Conservation (phyloP, 2,113 vertebrate species). For the Eurystomus gularis region DNA sequence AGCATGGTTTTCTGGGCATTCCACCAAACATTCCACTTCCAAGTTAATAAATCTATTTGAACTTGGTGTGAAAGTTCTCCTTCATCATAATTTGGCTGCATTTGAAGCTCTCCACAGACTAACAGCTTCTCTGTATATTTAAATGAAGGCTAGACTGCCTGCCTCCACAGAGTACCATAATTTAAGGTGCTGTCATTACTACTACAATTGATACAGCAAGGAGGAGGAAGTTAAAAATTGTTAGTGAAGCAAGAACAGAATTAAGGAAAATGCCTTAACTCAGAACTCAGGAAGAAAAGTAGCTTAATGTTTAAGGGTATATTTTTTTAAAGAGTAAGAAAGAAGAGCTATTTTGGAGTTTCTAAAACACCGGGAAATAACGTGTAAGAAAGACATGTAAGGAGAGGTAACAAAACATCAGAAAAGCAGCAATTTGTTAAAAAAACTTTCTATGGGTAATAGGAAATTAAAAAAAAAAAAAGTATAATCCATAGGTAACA, state of each 20-base stretch:
- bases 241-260: neutral
- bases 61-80: neutral
- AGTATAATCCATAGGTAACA: neutral
- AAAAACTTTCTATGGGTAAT: neutral
- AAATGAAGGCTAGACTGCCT: neutral
- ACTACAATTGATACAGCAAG: neutral
- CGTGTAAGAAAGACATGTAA: neutral
- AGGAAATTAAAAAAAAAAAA: neutral
- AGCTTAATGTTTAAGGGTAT: neutral
- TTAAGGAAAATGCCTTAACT: neutral
- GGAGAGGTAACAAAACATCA: neutral
- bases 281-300: neutral
- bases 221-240: neutral
- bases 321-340: neutral
- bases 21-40: neutral
- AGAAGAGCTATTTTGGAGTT: neutral
- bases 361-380: neutral
- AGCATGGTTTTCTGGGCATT: neutral
- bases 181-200: constrained; percentile 2
- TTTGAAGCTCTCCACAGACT: neutral
- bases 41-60: neutral
- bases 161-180: neutral
- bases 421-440: neutral
- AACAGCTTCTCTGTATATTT: neutral
- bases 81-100: neutral